A percentile compares a stretch with the other conserved stretches of the same genome.
Conservation (phyloP, 2,113 vertebrate genomes). For the Cacatua alba region DNA sequence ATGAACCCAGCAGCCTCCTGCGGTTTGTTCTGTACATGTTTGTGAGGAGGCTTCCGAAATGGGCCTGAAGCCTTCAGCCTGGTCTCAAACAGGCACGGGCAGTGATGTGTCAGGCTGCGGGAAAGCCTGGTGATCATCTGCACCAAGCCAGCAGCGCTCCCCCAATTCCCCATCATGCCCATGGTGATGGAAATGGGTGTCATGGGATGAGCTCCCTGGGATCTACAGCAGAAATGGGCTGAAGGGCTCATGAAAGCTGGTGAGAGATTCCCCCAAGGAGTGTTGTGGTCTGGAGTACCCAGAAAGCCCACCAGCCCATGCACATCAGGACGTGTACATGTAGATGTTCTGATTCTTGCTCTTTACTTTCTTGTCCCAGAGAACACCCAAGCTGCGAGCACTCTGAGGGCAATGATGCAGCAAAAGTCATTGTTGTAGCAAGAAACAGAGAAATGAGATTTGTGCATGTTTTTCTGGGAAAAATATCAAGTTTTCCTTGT, state of each 20-base stretch:
- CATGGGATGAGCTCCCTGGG: too few species aligned
- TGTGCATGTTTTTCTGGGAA: not conserved
- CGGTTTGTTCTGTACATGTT: not conserved
- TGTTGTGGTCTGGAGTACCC: not conserved
- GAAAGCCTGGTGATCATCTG: not conserved
- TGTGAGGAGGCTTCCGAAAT: not conserved
- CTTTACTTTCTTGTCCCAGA: not conserved
- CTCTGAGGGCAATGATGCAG: not conserved
- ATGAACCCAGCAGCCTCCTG: not conserved
- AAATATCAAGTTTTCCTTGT: not conserved
- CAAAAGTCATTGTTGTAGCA: not conserved
- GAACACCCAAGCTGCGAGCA: not conserved
- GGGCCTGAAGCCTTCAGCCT: not conserved
- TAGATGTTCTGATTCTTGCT: not conserved
- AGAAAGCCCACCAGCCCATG: not conserved
- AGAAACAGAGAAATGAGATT: not conserved
- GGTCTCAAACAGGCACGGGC: not conserved
- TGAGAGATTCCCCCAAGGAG: not conserved
- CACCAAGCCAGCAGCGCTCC: not conserved
- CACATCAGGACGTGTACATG: accelerated
- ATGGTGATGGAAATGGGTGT: accelerated
- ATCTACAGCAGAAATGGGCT: not conserved
- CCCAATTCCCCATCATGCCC: accelerated
- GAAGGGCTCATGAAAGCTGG: not conserved
- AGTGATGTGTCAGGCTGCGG: not conserved